A percentile compares a stretch with the other conserved stretches of the same genome.
These are phyloP conservation scores for Hyposmocoma kahamanoa DNA, from an alignment of 1,140 invertebrate genomes.

Conservation along the genomic window DNA sequence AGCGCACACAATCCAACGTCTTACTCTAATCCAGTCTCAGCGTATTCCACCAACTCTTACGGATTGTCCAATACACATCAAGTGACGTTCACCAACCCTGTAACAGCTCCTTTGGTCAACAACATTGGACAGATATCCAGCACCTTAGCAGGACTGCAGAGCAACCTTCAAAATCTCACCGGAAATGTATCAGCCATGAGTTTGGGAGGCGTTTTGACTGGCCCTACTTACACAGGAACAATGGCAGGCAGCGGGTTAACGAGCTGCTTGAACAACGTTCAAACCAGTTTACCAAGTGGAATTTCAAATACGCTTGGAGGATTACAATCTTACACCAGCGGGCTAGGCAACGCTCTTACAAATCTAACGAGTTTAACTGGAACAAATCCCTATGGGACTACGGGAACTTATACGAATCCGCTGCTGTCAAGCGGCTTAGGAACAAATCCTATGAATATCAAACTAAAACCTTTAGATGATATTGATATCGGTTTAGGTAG, in stretches of 20 bases:
- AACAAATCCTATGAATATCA: constrained; percentile 75
- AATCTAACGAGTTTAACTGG: constrained; percentile 66
- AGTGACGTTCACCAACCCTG: constrained; percentile 73
- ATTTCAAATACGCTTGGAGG: constrained; percentile 56
- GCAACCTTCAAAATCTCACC: constrained; percentile 63
- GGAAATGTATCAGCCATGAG: constrained; percentile 62
- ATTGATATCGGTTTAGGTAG: constrained; percentile 77
- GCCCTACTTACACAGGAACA: constrained; percentile 48
- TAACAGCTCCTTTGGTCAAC: constrained; percentile 65
- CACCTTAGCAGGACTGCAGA: constrained; percentile 65
- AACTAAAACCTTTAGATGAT: constrained; percentile 80
- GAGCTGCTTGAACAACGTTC: constrained; percentile 61
- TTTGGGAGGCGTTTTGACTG: constrained; percentile 44
- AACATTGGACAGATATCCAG: constrained; percentile 70
- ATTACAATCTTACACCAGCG: constrained; percentile 55
- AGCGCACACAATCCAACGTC: constrained; percentile 67
- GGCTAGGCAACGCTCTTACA: constrained; percentile 57
- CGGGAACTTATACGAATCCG: constrained; percentile 77
- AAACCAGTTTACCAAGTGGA: constrained; percentile 58
- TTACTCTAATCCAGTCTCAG: constrained; percentile 65
- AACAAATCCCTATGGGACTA: constrained; percentile 61
- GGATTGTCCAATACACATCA: constrained; percentile 72
- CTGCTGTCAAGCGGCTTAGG: constrained; percentile 68
- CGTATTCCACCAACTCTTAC: constrained; percentile 57
- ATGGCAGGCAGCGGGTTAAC: constrained; percentile 53